Base-by-base conservation (phyloP, 2,888 invertebrate species). In the Ramazzottius varieornatus region DNA sequence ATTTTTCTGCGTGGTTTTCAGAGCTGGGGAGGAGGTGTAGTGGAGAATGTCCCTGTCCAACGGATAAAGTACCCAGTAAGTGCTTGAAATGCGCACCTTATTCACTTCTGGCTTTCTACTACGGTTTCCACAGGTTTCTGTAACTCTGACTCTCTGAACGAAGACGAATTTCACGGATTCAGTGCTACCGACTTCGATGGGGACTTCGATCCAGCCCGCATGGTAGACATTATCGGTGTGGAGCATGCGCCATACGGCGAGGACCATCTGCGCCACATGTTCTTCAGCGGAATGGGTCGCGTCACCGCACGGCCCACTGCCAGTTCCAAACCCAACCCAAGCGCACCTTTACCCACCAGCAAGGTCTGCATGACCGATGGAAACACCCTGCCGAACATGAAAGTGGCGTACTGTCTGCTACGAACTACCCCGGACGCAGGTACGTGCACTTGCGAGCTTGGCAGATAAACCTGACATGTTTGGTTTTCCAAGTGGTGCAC, bases 311-410 rank as follows among this genome's bases (percentile, higher is more conserved):
- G 40, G 20, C 40, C 40, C 40, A 20, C n/a, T n/a, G n/a, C n/a
- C n/a, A n/a, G n/a, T n/a, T n/a, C n/a, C n/a, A n/a, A n/a, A n/a
- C n/a, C n/a, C n/a, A n/a, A n/a, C n/a, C n/a, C n/a, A n/a, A n/a
- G n/a, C n/a, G n/a, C 40, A 40, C 54, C 54, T 4, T 54, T 24
- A 8, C 54, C 54, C 24, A 16, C 24, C 54, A 29, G n/a, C 4
- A 54, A 54, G 54, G 54, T 54, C 54, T 54, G 54, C 54, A 24
- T 54, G 29, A 54, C 54, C 20, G 54, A 54, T 24, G 40, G 40
- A 8, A n/a, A 13, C 4, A 54, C 54, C 54, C 16, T 24, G 54
- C n/a, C 29, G 54, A 54, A 16, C 54, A 54, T 54, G 54, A 54
- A 54, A 29, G 54, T 24, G 29, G 54, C 54, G 16, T 16, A 16